A percentile compares a stretch with the other conserved stretches of the same genome.
phyloP scores from a whole-genome alignment of 2,797 vertebrate species.

The Sternarchorhynchus goeldii region DNA sequence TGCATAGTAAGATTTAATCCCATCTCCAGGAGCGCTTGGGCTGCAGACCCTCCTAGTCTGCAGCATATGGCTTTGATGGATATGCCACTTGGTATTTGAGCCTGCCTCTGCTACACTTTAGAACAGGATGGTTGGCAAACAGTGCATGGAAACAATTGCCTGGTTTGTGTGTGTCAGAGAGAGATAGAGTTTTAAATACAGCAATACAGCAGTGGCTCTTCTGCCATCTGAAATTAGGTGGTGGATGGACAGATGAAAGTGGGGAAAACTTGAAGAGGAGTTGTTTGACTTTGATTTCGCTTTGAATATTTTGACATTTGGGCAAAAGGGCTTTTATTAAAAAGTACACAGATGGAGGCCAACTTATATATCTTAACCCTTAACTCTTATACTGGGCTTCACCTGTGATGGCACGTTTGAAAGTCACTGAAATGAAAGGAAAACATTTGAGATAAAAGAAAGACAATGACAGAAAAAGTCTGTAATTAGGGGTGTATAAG shows the following conservation, averaged over 20 bases:
- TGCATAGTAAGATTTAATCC: conserved; percentile 35
- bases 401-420: background rate
- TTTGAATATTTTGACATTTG: conserved; percentile 37
- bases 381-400: conserved; percentile 17
- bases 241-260: background rate
- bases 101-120: conserved; percentile 9
- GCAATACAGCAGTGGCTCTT: conserved; percentile 1
- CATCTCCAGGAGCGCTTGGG: background rate
- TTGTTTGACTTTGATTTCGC: conserved; percentile 30
- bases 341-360: conserved; percentile 27
- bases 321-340: conserved; percentile 21
- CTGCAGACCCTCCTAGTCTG: conserved; percentile 4
- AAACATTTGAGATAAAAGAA: background rate
- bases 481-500: too few species aligned
- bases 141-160: conserved; percentile 28
- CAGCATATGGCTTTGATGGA: conserved; percentile 18
- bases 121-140: conserved; percentile 1
- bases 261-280: conserved; percentile 21
- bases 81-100: conserved; percentile 23
- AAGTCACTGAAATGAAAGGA: background rate
- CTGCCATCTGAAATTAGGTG: conserved; percentile 15
- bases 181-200: conserved; percentile 11
- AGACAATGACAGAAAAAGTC: background rate
- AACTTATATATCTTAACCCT: conserved; percentile 27
- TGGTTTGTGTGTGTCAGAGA: background rate